These are phyloP conservation scores for Amazona vittata DNA, from an alignment of 2,113 vertebrate genomes.

Conservation along the genomic window DNA sequence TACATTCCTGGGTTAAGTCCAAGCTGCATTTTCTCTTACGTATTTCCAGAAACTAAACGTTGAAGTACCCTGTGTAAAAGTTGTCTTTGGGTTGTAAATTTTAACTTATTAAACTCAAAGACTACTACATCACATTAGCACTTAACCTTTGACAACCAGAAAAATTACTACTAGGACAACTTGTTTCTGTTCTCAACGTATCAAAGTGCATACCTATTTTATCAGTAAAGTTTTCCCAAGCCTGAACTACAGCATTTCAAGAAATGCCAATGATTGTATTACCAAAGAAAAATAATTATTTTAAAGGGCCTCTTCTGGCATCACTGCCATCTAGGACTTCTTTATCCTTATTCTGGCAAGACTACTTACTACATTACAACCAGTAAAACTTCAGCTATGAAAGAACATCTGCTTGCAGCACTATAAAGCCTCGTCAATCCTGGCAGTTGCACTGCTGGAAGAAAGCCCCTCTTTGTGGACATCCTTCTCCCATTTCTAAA, in stretches of 20 bases:
- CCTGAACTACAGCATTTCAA: neutral
- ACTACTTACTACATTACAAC: neutral
- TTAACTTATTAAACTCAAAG: neutral
- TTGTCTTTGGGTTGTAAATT: neutral
- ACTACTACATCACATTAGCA: neutral
- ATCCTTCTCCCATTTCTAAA: neutral
- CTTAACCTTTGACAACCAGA: neutral
- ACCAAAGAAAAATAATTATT: neutral
- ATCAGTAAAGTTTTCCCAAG: neutral
- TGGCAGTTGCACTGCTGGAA: neutral
- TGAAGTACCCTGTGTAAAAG: neutral
- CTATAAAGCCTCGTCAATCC: accelerated
- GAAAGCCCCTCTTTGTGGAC: neutral
- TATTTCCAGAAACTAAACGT: neutral
- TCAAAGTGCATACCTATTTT: neutral
- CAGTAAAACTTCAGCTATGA: neutral
- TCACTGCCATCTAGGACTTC: neutral
- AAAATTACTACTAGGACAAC: neutral
- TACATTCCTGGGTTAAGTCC: neutral
- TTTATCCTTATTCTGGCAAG: neutral
- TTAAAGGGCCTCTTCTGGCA: neutral
- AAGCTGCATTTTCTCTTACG: neutral
- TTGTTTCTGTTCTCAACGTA: neutral
- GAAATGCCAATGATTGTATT: neutral
- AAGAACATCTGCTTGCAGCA: neutral